A percentile compares a stretch with the other conserved stretches of the same genome.
These are phyloP conservation scores for Macrotrachela quadricornifera DNA, from an alignment of 1,140 invertebrate genomes.

Conservation along the genomic window DNA sequence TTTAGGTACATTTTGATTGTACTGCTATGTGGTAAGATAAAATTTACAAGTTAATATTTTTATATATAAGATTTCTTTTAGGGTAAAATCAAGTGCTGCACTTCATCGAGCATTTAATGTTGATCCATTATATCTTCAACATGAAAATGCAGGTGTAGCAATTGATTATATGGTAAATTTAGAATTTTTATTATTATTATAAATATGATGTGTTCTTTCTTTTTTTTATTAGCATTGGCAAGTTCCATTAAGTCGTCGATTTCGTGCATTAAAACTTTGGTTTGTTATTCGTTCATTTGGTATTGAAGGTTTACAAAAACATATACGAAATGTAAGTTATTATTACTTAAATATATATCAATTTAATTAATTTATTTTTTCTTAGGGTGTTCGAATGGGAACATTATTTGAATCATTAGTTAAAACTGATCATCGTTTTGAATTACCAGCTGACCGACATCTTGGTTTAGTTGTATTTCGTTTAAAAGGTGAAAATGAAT, in stretches of 20 bases:
- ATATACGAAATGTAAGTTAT: slow-evolving; percentile 15
- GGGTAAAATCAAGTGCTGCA: slow-evolving; percentile 65
- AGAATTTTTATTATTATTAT: too few relatives aligned
- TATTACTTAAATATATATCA: too few relatives aligned
- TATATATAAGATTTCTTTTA: background rate
- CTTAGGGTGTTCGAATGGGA: slow-evolving; percentile 19
- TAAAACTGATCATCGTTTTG: slow-evolving; percentile 19
- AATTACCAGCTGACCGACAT: slow-evolving; percentile 20
- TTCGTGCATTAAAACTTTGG: slow-evolving; percentile 28
- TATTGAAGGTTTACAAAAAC: slow-evolving; percentile 22
- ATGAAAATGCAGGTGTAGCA: slow-evolving; percentile 54
- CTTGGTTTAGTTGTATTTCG: slow-evolving; percentile 30
- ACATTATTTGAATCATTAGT: slow-evolving; percentile 23
- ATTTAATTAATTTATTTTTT: too few relatives aligned
- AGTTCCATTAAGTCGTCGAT: slow-evolving; percentile 24
- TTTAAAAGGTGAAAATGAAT: slow-evolving; percentile 21
- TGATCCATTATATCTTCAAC: slow-evolving; percentile 35
- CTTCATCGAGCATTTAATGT: slow-evolving; percentile 65
- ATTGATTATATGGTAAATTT: slow-evolving; percentile 15
- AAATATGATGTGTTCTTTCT: slow-evolving; percentile 18
- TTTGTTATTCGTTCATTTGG: slow-evolving; percentile 28
- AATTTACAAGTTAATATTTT: slow-evolving; percentile 62
- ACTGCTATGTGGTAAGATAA: slow-evolving; percentile 62
- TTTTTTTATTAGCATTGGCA: slow-evolving; percentile 32
- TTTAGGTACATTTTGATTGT: slow-evolving; percentile 93